A percentile compares a stretch with the other conserved stretches of the same genome.
Conservation (phyloP, 2,888 invertebrate genomes). For the Margaritifera margaritifera region DNA sequence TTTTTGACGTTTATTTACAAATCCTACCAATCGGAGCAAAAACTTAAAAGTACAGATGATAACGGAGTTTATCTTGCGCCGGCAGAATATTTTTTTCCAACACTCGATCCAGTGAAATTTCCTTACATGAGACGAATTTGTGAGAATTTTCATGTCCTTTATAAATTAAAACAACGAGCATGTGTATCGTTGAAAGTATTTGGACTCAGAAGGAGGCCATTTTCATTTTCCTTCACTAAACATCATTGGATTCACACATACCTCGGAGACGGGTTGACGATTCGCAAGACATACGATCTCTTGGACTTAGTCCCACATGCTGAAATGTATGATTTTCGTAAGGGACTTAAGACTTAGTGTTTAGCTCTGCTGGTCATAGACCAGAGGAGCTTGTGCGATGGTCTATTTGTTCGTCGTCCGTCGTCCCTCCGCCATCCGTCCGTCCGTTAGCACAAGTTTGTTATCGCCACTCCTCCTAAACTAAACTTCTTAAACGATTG, state of each 20-base stretch:
- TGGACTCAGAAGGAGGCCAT: conserved; percentile 30
- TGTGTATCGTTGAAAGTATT: conserved; percentile 35
- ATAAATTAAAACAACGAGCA: conserved; percentile 26
- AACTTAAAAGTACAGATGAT: conserved; percentile 14
- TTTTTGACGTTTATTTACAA: conserved; percentile 50
- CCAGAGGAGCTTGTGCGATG: too few species aligned
- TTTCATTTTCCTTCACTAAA: conserved; percentile 36
- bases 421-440: too few species aligned
- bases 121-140: conserved; percentile 36
- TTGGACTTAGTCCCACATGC: conserved; percentile 23
- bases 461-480: too few species aligned
- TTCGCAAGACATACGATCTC: conserved; percentile 15
- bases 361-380: too few species aligned
- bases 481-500: too few species aligned
- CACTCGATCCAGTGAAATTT: conserved; percentile 42
- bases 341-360: not conserved
- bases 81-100: conserved; percentile 46
- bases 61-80: conserved; percentile 42
- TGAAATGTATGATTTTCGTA: conserved; percentile 18
- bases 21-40: not conserved
- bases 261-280: conserved; percentile 12
- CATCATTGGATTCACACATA: conserved; percentile 52
- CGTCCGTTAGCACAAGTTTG: too few species aligned
- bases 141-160: conserved; percentile 22
- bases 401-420: too few species aligned